phyloP scores from a whole-genome alignment of 1,140 invertebrate species.

The Bombus consobrinus region DNA sequence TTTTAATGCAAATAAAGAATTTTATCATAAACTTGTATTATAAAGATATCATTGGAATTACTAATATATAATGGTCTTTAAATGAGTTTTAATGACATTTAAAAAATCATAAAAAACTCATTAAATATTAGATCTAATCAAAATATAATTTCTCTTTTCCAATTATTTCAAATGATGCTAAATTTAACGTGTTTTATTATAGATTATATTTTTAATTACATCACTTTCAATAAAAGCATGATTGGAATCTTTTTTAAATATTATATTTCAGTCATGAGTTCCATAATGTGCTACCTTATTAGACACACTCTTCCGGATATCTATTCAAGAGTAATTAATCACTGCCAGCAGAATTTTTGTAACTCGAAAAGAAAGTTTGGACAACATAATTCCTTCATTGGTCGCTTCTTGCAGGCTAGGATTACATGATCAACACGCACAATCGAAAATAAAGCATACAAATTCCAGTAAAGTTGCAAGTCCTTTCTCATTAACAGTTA shows the following conservation, averaged over 20 bases:
- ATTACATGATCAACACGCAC: neutral
- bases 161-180: neutral
- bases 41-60: no score
- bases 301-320: neutral
- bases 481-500: neutral
- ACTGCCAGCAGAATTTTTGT: slow-evolving; percentile 31
- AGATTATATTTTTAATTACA: neutral
- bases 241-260: neutral
- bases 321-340: slow-evolving; percentile 1
- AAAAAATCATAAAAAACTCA: no score
- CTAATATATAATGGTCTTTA: no score
- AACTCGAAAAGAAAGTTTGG: slow-evolving; percentile 11
- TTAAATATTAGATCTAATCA: no score
- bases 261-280: neutral
- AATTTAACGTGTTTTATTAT: neutral
- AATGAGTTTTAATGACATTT: no score
- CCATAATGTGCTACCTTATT: slow-evolving; percentile 6
- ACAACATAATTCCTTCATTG: slow-evolving; percentile 24
- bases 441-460: neutral
- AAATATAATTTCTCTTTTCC: neutral
- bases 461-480: neutral
- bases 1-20: no score
- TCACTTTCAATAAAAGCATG: neutral
- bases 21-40: no score
- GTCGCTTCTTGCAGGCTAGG: neutral